Conservation (phyloP, 1,140 invertebrate species). For the Ostrea denselamellosa region DNA sequence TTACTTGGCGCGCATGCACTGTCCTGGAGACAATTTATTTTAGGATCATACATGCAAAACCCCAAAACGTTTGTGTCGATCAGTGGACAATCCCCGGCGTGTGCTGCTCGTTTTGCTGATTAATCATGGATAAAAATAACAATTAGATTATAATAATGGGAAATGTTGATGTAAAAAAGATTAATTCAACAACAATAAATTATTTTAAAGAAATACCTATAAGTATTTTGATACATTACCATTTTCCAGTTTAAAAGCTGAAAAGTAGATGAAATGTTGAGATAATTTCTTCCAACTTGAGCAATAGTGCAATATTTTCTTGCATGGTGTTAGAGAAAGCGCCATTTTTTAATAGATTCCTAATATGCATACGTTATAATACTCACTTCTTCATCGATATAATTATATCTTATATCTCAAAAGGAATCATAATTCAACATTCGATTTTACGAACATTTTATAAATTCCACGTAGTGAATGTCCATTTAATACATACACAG, state of each 20-base stretch:
- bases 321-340: too few relatives aligned
- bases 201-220: not conserved
- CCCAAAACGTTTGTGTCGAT: not conserved
- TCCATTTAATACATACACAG: not conserved
- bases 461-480: not conserved
- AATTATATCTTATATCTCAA: not conserved
- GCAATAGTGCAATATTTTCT: not conserved
- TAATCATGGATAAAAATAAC: too few relatives aligned
- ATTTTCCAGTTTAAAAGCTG: constrained; percentile 9
- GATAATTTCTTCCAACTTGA: not conserved
- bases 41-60: not conserved
- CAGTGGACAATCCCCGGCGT: not conserved
- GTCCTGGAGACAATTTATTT: not conserved
- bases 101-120: not conserved
- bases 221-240: not conserved
- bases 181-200: not conserved
- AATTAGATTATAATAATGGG: not conserved
- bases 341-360: too few relatives aligned
- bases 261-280: not conserved
- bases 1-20: not conserved
- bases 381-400: too few relatives aligned
- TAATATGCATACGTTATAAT: too few relatives aligned
- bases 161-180: not conserved
- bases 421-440: not conserved
- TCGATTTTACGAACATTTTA: not conserved